Evolutionary conservation across 2,797 vertebrate species (phyloP).

Genomic region (Bucorvus abyssinicus): DNA sequence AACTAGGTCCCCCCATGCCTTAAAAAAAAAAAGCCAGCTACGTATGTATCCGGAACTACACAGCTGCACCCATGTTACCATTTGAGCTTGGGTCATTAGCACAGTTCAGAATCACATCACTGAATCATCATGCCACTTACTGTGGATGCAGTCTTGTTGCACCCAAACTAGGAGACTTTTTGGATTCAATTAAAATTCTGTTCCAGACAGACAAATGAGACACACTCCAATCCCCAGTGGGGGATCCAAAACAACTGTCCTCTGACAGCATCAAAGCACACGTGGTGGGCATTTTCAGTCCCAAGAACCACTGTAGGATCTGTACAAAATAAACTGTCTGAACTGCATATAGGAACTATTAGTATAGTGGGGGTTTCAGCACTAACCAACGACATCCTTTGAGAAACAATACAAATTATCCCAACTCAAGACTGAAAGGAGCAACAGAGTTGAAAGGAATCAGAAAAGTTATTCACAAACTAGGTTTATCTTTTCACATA

Average conservation of each 20-base stretch:
- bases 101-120: background rate
- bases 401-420: background rate
- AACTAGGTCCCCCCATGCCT: background rate
- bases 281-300: background rate
- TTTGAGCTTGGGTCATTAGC: background rate
- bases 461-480: background rate
- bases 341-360: background rate
- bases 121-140: background rate
- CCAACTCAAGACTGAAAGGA: background rate
- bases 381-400: background rate
- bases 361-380: background rate
- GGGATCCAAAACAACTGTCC: background rate
- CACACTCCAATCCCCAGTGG: background rate
- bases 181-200: background rate
- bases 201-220: background rate
- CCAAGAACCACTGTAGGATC: background rate
- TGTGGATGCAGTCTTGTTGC: background rate
- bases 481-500: background rate
- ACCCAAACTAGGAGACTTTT: background rate
- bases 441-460: background rate
- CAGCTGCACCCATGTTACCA: background rate
- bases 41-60: background rate
- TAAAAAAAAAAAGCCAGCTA: background rate
- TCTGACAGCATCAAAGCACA: background rate
- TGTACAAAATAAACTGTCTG: background rate